These are phyloP conservation scores for Pungitius pungitius DNA, from an alignment of 2,113 vertebrate genomes.

Conservation along the genomic window DNA sequence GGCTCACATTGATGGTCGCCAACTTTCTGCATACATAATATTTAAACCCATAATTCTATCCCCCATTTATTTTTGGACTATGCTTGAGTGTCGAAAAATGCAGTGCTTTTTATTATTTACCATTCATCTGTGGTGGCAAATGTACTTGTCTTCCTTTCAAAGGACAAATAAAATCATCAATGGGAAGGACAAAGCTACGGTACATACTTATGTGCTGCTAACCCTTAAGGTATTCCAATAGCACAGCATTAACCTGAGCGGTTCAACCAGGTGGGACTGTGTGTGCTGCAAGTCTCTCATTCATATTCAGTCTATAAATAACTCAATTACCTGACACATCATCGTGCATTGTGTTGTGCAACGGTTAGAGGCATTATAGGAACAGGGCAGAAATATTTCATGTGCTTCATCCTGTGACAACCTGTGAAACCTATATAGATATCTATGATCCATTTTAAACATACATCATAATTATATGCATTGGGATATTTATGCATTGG, in stretches of 20 bases:
- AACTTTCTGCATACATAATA: background rate
- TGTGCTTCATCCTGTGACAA: slow-evolving; percentile 4
- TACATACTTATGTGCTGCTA: background rate
- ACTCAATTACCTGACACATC: background rate
- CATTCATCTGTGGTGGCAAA: background rate
- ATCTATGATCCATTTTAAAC: no score
- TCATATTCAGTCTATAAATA: background rate
- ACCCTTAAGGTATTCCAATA: background rate
- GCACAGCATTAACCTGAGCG: background rate
- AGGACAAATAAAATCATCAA: background rate
- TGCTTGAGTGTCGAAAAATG: background rate
- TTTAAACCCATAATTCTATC: background rate
- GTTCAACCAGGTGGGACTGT: background rate
- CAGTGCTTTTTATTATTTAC: background rate
- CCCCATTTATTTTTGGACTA: background rate
- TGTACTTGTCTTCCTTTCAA: background rate
- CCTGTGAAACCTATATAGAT: background rate
- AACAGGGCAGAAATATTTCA: background rate
- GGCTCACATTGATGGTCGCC: slow-evolving; percentile 30
- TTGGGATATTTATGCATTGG: background rate
- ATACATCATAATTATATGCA: no score
- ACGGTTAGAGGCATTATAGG: background rate
- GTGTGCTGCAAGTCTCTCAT: background rate
- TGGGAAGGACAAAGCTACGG: background rate
- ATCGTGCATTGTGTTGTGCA: background rate